Evolutionary conservation across 1,140 invertebrate species (phyloP).

Genomic region (Diplogasteroides magnus): DNA sequence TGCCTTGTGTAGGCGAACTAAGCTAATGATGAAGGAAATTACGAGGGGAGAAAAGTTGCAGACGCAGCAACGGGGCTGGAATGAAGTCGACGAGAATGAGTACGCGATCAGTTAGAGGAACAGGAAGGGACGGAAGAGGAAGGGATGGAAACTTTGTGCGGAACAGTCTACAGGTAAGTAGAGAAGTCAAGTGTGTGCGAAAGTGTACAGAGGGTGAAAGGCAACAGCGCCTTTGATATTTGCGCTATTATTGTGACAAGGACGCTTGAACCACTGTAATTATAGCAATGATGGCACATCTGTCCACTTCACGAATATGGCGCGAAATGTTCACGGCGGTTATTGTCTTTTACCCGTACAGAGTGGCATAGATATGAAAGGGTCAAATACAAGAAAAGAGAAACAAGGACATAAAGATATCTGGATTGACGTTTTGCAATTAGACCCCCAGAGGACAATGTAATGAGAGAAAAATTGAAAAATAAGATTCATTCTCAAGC

Average conservation of each 20-base stretch:
- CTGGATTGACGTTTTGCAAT: neutral
- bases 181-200: slow-evolving; percentile 15
- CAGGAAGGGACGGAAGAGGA: slow-evolving; percentile 29
- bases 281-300: no score
- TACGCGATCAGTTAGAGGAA: slow-evolving; percentile 27
- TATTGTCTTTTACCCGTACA: no score
- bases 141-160: slow-evolving; percentile 48
- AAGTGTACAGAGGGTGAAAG: no score
- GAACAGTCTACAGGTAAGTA: slow-evolving; percentile 45
- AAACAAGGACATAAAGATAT: neutral
- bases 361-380: no score
- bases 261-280: neutral
- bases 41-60: slow-evolving; percentile 10
- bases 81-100: slow-evolving; percentile 38
- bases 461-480: neutral
- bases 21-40: slow-evolving; percentile 19
- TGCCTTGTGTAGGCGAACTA: no score
- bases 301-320: no score
- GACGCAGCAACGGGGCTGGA: slow-evolving; percentile 35
- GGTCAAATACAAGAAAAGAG: no score
- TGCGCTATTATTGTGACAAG: neutral
- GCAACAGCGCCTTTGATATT: neutral
- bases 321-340: no score
- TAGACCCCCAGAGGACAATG: neutral
- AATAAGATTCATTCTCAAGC: neutral